These are phyloP conservation scores for Turritopsis rubra DNA, from an alignment of 30 jellyfish, hydroid and myxozoan genomes.

Conservation along the genomic window DNA sequence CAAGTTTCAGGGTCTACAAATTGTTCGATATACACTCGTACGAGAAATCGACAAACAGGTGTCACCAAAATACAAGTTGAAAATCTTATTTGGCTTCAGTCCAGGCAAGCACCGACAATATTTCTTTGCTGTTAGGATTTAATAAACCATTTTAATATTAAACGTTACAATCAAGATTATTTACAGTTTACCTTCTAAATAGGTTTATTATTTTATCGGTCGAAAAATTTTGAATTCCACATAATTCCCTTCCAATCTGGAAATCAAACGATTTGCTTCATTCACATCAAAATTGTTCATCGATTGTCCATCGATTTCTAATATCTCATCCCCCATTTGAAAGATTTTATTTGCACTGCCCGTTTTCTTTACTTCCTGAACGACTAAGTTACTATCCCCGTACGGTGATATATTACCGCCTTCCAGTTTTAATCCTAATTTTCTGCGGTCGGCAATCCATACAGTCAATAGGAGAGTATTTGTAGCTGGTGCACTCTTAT, in stretches of 20 bases:
- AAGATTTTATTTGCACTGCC: background rate
- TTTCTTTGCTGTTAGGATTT: no score
- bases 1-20: no score
- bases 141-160: no score
- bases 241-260: slow-evolving; percentile 17
- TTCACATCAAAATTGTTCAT: background rate
- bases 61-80: no score
- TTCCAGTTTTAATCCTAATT: slow-evolving; percentile 11
- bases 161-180: no score
- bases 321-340: slow-evolving; percentile 5
- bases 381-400: slow-evolving; percentile 8
- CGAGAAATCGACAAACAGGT: no score
- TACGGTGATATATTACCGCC: slow-evolving; percentile 22
- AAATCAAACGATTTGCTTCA: background rate
- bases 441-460: slow-evolving; percentile 21
- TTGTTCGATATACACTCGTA: no score
- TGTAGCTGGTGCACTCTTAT: background rate
- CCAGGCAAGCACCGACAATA: no score
- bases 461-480: slow-evolving; percentile 11
- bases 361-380: background rate
- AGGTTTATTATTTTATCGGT: background rate
- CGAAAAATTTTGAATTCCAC: slow-evolving; percentile 20
- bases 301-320: slow-evolving; percentile 10
- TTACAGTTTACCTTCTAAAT: no score
- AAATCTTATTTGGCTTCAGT: no score